Base-by-base conservation (phyloP, 2,113 vertebrate species). In the Drymodes brunneopygia region DNA sequence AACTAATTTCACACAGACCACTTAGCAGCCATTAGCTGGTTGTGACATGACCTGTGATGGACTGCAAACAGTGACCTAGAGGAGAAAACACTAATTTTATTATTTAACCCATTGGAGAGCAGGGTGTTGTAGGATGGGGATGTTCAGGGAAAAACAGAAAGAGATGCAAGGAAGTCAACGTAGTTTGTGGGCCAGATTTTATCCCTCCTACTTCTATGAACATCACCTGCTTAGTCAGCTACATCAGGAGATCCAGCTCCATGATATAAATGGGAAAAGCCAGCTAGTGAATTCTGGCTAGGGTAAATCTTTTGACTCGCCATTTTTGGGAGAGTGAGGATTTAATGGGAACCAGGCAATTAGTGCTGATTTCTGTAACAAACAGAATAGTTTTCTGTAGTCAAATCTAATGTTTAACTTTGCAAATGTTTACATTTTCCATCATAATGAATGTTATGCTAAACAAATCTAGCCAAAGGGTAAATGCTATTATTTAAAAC, bases 1-100 rank as follows among this genome's bases (percentile, higher is more conserved):
- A 92, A 93, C 88, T 77, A 31, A 93, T 95, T 93, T 83, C 67
- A 60, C 22, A 42, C 69, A 78, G 51, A 65, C 28, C 88, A 79
- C 93, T 95, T 81, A 96, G 69, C 87, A 93, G 79, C 87, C 92
- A 40, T 86, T 70, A 83, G 74, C 74, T 89, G 67, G 12, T 58
- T 80, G 60, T 74, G 40, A 40, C 47, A 70, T 71, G 86, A 83
- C 67, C 79, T 53, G 75, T 92, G n/a, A 85, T 48, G 36, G 82
- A 88, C 28, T 69, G 22, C 3, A 6, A 94, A 31, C 53, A 74
- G 36, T 57, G 71, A 75, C 40, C 71, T 64, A 61, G 60, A 73
- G 22, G 17, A 70, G 27, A 80, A 90, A 91, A 16, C 19, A 56
- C 21, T 57, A 15, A 24, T 50, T 60, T 51, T 80, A 27, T 53